Percentiles rank a stretch among this genome's conserved stretches.
Conservation (phyloP, 2,888 invertebrate genomes). For the Serrognathus titanus region DNA sequence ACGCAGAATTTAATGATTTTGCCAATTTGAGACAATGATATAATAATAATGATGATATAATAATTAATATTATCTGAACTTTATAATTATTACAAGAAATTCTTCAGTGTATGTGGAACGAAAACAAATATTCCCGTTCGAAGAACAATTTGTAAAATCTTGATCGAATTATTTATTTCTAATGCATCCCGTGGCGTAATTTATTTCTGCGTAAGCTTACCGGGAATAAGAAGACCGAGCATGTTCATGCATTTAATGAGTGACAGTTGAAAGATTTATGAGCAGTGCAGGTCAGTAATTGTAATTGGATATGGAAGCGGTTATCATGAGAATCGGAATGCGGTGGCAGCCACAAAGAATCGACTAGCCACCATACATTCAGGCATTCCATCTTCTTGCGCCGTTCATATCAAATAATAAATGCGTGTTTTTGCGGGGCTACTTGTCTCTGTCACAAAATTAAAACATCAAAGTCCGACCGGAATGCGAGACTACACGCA, state of each 20-base stretch:
- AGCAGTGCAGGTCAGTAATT: slow-evolving; percentile 29
- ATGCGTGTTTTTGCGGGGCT: slow-evolving; percentile 20
- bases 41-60: too few relatives aligned
- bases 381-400: slow-evolving; percentile 20
- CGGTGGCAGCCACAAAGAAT: slow-evolving; percentile 16
- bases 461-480: slow-evolving; percentile 31
- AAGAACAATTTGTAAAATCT: too few relatives aligned
- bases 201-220: slow-evolving; percentile 15
- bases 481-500: slow-evolving; percentile 14
- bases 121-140: too few relatives aligned
- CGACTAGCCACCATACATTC: slow-evolving; percentile 17
- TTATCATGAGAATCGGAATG: slow-evolving; percentile 27
- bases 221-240: slow-evolving; percentile 17
- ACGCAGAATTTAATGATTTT: too few relatives aligned
- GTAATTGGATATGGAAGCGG: slow-evolving; percentile 35
- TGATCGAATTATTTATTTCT: too few relatives aligned
- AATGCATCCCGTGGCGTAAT: slow-evolving; percentile 8
- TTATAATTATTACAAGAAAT: too few relatives aligned
- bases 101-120: too few relatives aligned
- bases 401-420: slow-evolving; percentile 26
- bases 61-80: too few relatives aligned
- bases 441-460: slow-evolving; percentile 24
- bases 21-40: too few relatives aligned
- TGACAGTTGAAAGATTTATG: slow-evolving; percentile 33
- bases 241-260: slow-evolving; percentile 30